Evolutionary conservation across 2,113 vertebrate species (phyloP).

Genomic region (Hystrix cristata): DNA sequence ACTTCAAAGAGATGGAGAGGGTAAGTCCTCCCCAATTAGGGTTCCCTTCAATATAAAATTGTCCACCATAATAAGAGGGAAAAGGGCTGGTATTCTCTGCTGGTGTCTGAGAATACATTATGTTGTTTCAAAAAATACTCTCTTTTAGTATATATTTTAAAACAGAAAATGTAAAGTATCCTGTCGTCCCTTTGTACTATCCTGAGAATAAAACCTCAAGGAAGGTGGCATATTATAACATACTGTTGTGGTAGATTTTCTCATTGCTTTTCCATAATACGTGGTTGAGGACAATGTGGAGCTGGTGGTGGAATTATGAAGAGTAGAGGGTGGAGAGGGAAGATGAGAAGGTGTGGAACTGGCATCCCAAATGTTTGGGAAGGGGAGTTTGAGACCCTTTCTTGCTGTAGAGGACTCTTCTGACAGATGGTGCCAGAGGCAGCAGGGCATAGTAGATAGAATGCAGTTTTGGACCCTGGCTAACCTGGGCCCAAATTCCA

Average conservation of each 20-base stretch:
- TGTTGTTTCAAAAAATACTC: not conserved
- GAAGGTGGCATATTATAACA: not conserved
- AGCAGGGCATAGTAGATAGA: fast-evolving
- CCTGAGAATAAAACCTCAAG: not conserved
- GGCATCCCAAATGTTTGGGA: not conserved
- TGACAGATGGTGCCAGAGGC: not conserved
- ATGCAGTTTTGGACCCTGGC: fast-evolving
- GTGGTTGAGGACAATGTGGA: not conserved
- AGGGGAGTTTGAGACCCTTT: not conserved
- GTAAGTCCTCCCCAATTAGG: conserved; percentile 84
- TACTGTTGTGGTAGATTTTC: not conserved
- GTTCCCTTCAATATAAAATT: not conserved
- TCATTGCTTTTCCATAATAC: not conserved
- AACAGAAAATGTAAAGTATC: not conserved
- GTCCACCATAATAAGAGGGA: not conserved
- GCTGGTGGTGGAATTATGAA: not conserved
- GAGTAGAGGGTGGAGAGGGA: not conserved
- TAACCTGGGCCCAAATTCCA: fast-evolving
- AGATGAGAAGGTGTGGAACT: not conserved
- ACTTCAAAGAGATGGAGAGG: conserved; percentile 98
- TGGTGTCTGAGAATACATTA: not conserved
- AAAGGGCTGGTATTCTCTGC: not conserved
- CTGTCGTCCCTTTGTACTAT: not conserved
- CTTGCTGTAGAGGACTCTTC: not conserved
- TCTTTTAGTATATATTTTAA: not conserved